Percentiles rank a stretch among this genome's conserved stretches.
Conservation (phyloP, 2,797 vertebrate genomes). For the Myotis vivesi region DNA sequence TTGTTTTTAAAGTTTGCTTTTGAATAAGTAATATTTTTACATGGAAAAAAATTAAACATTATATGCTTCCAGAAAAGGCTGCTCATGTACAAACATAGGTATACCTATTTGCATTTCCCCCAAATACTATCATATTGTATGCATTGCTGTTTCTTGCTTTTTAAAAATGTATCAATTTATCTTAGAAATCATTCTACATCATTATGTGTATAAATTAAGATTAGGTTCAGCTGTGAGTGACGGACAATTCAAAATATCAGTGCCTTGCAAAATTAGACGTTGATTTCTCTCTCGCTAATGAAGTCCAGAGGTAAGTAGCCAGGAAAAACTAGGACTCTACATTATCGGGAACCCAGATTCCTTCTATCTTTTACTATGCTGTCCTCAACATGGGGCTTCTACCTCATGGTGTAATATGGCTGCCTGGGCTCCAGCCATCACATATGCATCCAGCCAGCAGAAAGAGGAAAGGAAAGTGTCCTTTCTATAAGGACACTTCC, state of each 20-base stretch:
- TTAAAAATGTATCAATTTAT: not conserved
- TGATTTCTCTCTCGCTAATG: not conserved
- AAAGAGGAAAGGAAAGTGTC: not conserved
- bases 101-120: not conserved
- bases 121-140: not conserved
- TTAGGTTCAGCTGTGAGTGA: not conserved
- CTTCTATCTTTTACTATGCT: not conserved
- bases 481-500: not conserved
- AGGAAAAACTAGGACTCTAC: not conserved
- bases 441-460: not conserved
- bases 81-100: not conserved
- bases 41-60: not conserved
- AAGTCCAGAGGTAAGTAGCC: constrained; percentile 4
- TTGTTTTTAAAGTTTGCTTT: constrained; percentile 37
- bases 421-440: not conserved
- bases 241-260: not conserved
- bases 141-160: not conserved
- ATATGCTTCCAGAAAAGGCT: not conserved
- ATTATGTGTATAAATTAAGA: not conserved
- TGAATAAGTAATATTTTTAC: constrained; percentile 22
- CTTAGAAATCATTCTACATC: not conserved
- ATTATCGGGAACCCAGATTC: not conserved
- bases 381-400: not conserved
- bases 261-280: not conserved
- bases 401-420: not conserved